Evolutionary conservation across 2,888 invertebrate species (phyloP).

Genomic region (Apodemia hepburni): DNA sequence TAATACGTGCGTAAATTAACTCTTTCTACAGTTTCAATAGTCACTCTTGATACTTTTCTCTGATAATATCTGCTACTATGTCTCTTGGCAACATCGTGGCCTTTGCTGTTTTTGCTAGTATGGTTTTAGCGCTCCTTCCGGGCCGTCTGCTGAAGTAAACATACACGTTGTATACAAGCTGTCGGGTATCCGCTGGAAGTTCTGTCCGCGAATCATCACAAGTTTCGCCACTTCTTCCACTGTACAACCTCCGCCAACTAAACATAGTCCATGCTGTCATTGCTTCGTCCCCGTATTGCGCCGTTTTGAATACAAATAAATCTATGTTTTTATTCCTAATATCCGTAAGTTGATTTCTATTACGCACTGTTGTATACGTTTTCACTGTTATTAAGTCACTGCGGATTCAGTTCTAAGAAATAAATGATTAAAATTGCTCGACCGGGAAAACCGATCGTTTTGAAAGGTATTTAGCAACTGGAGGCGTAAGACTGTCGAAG

Average conservation of each 20-base stretch:
- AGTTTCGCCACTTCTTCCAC: constrained; percentile 49
- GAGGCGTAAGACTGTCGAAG: constrained; percentile 43
- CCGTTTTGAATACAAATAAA: constrained; percentile 51
- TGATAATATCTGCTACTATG: constrained; percentile 67
- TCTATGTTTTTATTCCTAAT: neutral
- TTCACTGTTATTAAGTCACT: neutral
- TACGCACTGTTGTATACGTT: neutral
- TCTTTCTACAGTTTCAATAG: neutral
- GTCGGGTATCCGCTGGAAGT: constrained; percentile 67
- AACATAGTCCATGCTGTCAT: constrained; percentile 79
- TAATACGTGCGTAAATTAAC: neutral
- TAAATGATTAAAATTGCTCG: neutral
- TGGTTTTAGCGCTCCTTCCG: constrained; percentile 60
- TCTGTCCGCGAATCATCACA: constrained; percentile 57
- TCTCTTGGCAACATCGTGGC: constrained; percentile 72
- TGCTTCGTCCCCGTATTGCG: constrained; percentile 73
- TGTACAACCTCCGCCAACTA: constrained; percentile 71
- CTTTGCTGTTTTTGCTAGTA: constrained; percentile 63
- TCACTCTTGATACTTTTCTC: constrained; percentile 57
- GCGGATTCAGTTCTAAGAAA: neutral
- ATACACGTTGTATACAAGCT: constrained; percentile 71
- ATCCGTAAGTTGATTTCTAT: neutral
- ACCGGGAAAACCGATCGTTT: constrained; percentile 47
- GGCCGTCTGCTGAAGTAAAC: constrained; percentile 68
- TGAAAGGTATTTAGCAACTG: constrained; percentile 56